A percentile compares a stretch with the other conserved stretches of the same genome.
phyloP scores from a whole-genome alignment of 1,140 invertebrate genomes.

The Brachionus calyciflorus region DNA sequence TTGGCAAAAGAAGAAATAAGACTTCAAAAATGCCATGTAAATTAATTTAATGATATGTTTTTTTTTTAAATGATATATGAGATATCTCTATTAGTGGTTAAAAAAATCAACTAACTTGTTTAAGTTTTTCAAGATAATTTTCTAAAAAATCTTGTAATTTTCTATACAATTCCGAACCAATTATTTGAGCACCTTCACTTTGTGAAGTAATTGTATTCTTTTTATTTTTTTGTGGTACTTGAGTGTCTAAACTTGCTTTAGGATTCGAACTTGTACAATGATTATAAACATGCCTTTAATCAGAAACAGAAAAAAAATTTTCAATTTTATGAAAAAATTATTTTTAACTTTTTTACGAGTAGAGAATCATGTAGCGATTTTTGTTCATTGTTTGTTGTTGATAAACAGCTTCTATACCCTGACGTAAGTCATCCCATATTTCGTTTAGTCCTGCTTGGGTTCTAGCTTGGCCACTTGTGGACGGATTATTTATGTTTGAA shows the following conservation, averaged over 20 bases:
- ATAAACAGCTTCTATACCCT: slow-evolving; percentile 33
- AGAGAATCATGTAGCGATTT: slow-evolving; percentile 22
- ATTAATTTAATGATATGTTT: too few species aligned
- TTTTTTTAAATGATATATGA: too few species aligned
- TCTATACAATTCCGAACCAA: slow-evolving; percentile 12
- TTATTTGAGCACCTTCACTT: slow-evolving; percentile 33
- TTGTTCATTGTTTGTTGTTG: slow-evolving; percentile 42
- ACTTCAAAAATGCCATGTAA: too few species aligned
- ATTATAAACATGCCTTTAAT: slow-evolving; percentile 39
- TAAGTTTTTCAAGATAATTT: slow-evolving; percentile 34
- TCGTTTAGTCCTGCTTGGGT: slow-evolving; percentile 8
- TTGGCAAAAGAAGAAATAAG: not conserved
- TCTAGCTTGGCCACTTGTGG: not conserved
- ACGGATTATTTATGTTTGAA: slow-evolving; percentile 16
- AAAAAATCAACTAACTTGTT: not conserved
- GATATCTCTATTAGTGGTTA: too few species aligned
- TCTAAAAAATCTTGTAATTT: slow-evolving; percentile 37
- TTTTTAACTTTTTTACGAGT: not conserved
- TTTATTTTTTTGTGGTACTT: not conserved
- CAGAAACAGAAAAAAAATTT: not conserved
- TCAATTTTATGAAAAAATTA: not conserved
- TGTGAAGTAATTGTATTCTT: not conserved
- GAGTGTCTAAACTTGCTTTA: not conserved
- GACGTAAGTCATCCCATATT: slow-evolving; percentile 17
- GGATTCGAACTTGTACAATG: slow-evolving; percentile 27